Base-by-base conservation (phyloP, 2,113 vertebrate genomes). In the Alligator sinensis region DNA sequence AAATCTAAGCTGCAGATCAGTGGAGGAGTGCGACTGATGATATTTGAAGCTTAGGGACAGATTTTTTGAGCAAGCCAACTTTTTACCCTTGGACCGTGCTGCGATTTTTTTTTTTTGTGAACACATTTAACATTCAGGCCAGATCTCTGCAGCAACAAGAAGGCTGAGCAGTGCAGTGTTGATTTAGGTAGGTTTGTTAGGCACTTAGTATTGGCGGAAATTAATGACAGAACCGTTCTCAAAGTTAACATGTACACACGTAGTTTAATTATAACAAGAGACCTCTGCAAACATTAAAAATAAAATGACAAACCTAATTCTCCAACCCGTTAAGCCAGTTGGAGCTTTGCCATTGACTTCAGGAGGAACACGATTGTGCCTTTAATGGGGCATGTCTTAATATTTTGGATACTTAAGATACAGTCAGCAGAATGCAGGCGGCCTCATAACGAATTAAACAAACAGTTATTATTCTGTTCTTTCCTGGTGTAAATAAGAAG, bases 281-380 rank as follows among this genome's bases (percentile, higher is more conserved):
- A 84, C 0, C 4, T 95, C 91, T 93, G 81, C 92, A 93, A 96
- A 96, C 86, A 89, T 80, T 59, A 76, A n/a, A 86, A 92, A 93
- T 62, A 82, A 95, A 94, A 94, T 78, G 66, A 80, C 84, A 94
- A 91, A 4, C 17, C 72, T 92, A 84, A 91, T 88, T 86, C 61
- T 64, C 11, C 18, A 57, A 57, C 87, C 81, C 70, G 61, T 62
- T 90, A n/a, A 84, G 66, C 77, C 92, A 90, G 82, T 57, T 77
- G 82, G 34, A 80, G 17, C 5, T 30, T 82, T 90, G 75, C 15
- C 12, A 86, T 83, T 55, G 15, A 1, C 22, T 2, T 85, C 6
- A 1, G 30, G 1, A 4, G 63, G 38, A 25, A 11, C 61, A 62
- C 21, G 24, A 62, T n/a, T 59, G 10, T 17, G 55, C 70, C 14